Percentiles rank a stretch among this genome's conserved stretches.
phyloP scores from a whole-genome alignment of 2,888 invertebrate species.

The Coenonympha glycerion region DNA sequence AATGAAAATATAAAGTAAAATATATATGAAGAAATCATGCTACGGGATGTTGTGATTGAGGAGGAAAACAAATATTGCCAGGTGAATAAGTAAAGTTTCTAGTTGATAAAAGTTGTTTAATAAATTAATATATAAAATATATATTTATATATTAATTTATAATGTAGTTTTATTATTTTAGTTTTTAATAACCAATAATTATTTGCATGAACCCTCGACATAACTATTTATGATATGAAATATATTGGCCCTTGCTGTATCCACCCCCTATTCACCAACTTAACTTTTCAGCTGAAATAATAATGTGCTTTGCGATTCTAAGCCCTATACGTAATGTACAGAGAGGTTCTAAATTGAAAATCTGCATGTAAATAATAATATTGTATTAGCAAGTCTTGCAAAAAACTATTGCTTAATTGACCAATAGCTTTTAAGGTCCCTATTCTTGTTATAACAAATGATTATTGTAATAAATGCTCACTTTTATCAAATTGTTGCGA shows the following conservation, averaged over 20 bases:
- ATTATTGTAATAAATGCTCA: too few relatives aligned
- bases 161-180: too few relatives aligned
- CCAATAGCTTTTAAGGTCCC: neutral
- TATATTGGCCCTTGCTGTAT: constrained; percentile 7
- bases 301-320: neutral
- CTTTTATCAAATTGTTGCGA: neutral
- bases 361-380: neutral
- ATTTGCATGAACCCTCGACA: constrained; percentile 13
- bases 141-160: too few relatives aligned
- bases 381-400: neutral
- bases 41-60: too few relatives aligned
- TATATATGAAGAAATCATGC: too few relatives aligned
- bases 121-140: too few relatives aligned
- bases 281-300: neutral
- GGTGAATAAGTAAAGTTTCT: neutral
- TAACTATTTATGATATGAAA: constrained; percentile 14
- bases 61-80: too few relatives aligned
- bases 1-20: too few relatives aligned
- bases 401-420: constrained; percentile 5
- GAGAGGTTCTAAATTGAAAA: neutral
- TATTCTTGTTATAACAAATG: neutral
- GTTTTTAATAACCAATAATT: too few relatives aligned
- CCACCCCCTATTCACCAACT: neutral
- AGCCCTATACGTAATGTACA: neutral
- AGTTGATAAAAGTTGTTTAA: neutral